Evolutionary conservation across 2,888 invertebrate species (phyloP).

Genomic region (Agrotis puta): DNA sequence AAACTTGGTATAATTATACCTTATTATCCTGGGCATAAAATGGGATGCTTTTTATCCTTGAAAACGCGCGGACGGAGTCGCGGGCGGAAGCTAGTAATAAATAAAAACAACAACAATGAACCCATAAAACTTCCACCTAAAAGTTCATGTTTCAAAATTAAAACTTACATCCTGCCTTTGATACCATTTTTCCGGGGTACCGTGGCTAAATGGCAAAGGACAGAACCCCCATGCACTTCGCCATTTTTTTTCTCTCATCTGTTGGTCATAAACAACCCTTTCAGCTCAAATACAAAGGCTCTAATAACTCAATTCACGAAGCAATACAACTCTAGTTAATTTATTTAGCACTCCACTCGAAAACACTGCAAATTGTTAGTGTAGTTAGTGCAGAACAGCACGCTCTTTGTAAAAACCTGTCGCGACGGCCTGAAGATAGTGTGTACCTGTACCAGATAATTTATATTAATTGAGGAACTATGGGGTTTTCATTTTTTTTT

Average conservation of each 20-base stretch:
- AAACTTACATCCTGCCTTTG: not conserved
- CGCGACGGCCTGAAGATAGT: conserved; percentile 67
- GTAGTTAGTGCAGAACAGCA: conserved; percentile 21
- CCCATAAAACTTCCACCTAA: too few species aligned
- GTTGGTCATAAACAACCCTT: not conserved
- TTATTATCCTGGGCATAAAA: too few species aligned
- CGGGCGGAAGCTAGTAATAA: too few species aligned
- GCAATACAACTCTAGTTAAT: conserved; percentile 17
- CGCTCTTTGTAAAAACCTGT: conserved; percentile 73
- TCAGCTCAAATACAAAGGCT: not conserved
- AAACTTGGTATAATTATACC: too few species aligned
- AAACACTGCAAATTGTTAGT: conserved; percentile 44
- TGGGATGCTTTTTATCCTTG: too few species aligned
- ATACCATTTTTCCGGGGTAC: too few species aligned
- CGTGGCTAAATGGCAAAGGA: too few species aligned
- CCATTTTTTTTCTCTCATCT: not conserved
- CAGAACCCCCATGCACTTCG: not conserved
- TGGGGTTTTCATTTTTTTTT: too few species aligned
- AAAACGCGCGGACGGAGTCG: too few species aligned
- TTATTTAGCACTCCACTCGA: conserved; percentile 37
- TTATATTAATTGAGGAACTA: conserved; percentile 26
- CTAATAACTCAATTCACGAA: conserved; percentile 5
- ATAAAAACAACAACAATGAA: too few species aligned
- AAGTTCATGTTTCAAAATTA: not conserved
- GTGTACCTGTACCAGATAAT: conserved; percentile 79